Percentiles rank a stretch among this genome's conserved stretches.
These are phyloP conservation scores for Haemorhous mexicanus DNA, from an alignment of 2,113 vertebrate genomes.

Conservation along the genomic window DNA sequence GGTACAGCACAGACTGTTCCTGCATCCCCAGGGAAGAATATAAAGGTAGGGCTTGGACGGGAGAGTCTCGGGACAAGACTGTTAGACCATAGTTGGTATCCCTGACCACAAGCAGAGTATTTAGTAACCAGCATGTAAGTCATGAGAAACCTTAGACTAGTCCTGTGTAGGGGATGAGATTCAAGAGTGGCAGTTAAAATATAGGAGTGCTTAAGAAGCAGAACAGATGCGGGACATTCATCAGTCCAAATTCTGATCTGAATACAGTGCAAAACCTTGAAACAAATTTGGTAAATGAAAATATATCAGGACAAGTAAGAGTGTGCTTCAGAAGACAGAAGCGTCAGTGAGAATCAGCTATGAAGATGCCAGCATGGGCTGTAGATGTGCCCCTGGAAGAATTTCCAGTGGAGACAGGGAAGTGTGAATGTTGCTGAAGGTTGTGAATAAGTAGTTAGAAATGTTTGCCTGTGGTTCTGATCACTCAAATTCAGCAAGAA, in stretches of 20 bases:
- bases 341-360: background rate
- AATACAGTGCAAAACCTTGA: background rate
- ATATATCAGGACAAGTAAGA: background rate
- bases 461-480: background rate
- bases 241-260: background rate
- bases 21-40: rapidly evolving
- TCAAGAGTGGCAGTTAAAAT: background rate
- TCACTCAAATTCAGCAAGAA: background rate
- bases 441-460: background rate
- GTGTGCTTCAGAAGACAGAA: background rate
- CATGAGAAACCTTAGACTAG: background rate
- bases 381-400: background rate
- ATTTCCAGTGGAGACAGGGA: background rate
- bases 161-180: background rate
- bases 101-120: background rate
- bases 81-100: rapidly evolving
- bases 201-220: background rate
- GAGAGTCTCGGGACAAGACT: background rate
- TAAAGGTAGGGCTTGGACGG: background rate
- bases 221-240: background rate
- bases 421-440: background rate
- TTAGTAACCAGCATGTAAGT: background rate
- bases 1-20: background rate
- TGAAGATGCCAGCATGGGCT: background rate
- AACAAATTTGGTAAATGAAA: background rate